Base-by-base conservation (phyloP, 2,113 vertebrate genomes). In the Chloebia gouldiae region DNA sequence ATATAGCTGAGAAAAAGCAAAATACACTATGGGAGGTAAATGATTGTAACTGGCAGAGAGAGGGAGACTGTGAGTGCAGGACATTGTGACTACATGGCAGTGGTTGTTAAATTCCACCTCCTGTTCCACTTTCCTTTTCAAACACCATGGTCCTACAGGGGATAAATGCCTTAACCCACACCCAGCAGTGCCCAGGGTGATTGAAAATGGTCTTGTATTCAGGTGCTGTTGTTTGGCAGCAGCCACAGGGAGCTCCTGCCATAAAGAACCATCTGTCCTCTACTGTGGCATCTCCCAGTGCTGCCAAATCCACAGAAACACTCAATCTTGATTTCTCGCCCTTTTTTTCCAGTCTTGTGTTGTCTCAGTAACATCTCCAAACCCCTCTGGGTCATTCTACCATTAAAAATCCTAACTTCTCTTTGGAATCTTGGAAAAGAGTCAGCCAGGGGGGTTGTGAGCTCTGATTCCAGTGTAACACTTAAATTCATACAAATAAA, bases 11-110 rank as follows among this genome's bases (percentile, higher is more conserved):
- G 84, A 72, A 87, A 42, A 0, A 61, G 45, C 66, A 59, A 42
- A 86, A 66, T 6, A 3, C 4, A 16, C 57, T 33, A 0, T 2
- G 3, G 70, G 84, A 51, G 20, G 25, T 12, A 4, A 7, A 5
- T 6, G 11, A 37, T 1, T 4, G 0, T 42, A 35, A 18, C 12
- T 6, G 37, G 40, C 73, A 53, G 50, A 27, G 70, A 17, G 37
- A 27, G 63, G 40, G 31, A 20, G 18, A 3, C 30, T 7, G 15
- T 10, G n/a, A 33, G 37, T 13, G 21, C 33, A 56, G 66, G 42
- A 24, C 39, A 2, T 1, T 2, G 30, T 25, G 73, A 15, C 50
- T 35, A 12, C 30, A 9, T 2, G 20, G 86, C 42, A 47, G 49
- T 0, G 13, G 37, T 4, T 69, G 42, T 42, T 42, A 21, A 83